These are phyloP conservation scores for Masnerella sp. DNA, from an alignment of 2,888 invertebrate genomes.

Conservation along the genomic window DNA sequence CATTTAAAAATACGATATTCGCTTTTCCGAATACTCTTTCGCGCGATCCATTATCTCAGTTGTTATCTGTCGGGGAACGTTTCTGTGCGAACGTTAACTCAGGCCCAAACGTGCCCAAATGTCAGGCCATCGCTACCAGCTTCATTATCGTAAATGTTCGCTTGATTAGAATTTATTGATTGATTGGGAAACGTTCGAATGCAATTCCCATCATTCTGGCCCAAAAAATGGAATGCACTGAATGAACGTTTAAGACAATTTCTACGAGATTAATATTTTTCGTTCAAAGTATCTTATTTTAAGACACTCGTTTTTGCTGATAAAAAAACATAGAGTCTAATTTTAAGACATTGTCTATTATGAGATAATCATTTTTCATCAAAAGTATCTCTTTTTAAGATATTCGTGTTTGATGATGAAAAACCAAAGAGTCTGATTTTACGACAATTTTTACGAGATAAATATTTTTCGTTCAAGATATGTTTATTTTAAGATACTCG, in stretches of 20 bases:
- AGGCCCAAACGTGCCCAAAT: constrained; percentile 39
- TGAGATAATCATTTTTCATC: too few relatives aligned
- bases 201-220: neutral
- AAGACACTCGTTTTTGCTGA: too few relatives aligned
- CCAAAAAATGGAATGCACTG: neutral
- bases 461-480: too few relatives aligned
- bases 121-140: constrained; percentile 9
- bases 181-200: too few relatives aligned
- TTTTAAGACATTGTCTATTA: too few relatives aligned
- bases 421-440: too few relatives aligned
- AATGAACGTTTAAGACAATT: constrained; percentile 13
- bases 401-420: too few relatives aligned
- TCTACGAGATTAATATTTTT: too few relatives aligned
- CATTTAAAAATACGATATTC: constrained; percentile 39
- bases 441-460: constrained; percentile 16
- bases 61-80: constrained; percentile 41
- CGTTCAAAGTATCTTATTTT: too few relatives aligned
- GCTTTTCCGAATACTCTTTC: constrained; percentile 17
- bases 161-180: constrained; percentile 24
- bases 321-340: too few relatives aligned
- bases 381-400: too few relatives aligned
- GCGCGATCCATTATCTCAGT: constrained; percentile 22
- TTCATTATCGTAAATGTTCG: neutral
- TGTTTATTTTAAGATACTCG: too few relatives aligned
- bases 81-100: constrained; percentile 42